phyloP scores from a whole-genome alignment of 2,797 vertebrate genomes.

The Schizopygopsis pylzovi region DNA sequence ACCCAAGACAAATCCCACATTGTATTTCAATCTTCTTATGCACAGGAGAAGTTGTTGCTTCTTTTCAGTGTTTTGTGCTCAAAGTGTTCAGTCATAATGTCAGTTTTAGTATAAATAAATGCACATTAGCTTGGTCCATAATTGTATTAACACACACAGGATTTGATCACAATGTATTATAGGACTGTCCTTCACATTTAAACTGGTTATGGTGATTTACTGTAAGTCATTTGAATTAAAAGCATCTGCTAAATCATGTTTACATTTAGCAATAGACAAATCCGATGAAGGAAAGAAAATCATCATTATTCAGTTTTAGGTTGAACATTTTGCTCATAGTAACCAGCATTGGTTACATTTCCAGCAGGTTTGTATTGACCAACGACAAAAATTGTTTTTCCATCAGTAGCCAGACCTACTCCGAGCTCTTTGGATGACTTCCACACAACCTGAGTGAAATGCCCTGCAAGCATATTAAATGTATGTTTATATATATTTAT shows the following conservation, averaged over 20 bases:
- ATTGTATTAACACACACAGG: not conserved
- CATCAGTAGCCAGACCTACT: too few species aligned
- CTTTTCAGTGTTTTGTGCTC: not conserved
- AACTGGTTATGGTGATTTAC: not conserved
- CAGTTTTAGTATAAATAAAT: not conserved
- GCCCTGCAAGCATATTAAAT: conserved; percentile 51
- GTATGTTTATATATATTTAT: not conserved
- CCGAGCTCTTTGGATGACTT: too few species aligned
- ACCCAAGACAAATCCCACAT: not conserved
- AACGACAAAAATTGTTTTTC: too few species aligned
- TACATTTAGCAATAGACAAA: too few species aligned
- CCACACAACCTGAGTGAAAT: conserved; percentile 71
- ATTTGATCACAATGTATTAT: not conserved
- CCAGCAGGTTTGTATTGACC: too few species aligned
- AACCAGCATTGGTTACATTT: too few species aligned
- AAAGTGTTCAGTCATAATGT: not conserved
- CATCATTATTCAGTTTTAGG: too few species aligned
- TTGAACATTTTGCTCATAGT: too few species aligned
- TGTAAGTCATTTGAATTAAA: not conserved
- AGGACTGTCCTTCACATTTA: not conserved
- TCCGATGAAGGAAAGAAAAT: too few species aligned
- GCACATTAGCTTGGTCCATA: not conserved
- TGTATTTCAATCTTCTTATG: not conserved
- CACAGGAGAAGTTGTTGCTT: not conserved
- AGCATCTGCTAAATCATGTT: too few species aligned